Evolutionary conservation across 1,140 invertebrate genomes (phyloP), one percentile per base, ranked within the genome.

Genomic region (Drosophila subpulchrella): DNA sequence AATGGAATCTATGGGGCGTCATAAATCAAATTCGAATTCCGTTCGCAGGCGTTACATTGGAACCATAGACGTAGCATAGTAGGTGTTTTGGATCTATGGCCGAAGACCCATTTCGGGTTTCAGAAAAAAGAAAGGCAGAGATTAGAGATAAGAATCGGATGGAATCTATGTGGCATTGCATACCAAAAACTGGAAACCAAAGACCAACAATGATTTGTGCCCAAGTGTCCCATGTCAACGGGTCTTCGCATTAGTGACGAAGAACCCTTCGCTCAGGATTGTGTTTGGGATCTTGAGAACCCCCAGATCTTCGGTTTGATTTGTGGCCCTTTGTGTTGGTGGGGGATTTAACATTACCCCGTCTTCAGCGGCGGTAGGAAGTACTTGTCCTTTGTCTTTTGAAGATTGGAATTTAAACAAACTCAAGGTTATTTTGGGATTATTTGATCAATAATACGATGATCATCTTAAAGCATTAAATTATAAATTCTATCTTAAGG

Each of bases 1-100:
- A 41, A 65, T 55, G 67, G 57, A 71, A 57, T 55, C 50, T 70
- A 56, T 70, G 50, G 27, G 44, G 51, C 13, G 50, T 51, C 65
- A 57, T 71, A 71, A 71, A 71, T 71, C 67, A 71, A 71, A 71
- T 36, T 34, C 30, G 34, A 24, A 66, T 24, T 65, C 63, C 44
- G 34, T 65, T 66, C 66, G 42, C 50, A 57, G 70, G 76, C 75
- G 76, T 72, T 72, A 78, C 60, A 78, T 46, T 44, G 48, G 56
- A 48, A 41, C 73, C 54, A 66, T 51, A 53, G 32, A 30, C 27
- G 48, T 51, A 15, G 15, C 11, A 10, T 24, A 11, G 46, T 50
- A 38, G 47, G 20, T 20, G 20, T 20, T 1, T 20, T 20, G 20
- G 20, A 20, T 20, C 36, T 54, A 51, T n/a, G 38, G 12, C 41